Percentiles rank a stretch among this genome's conserved stretches.
phyloP scores from a whole-genome alignment of 2,797 vertebrate genomes.

The Danio albolineatus region DNA sequence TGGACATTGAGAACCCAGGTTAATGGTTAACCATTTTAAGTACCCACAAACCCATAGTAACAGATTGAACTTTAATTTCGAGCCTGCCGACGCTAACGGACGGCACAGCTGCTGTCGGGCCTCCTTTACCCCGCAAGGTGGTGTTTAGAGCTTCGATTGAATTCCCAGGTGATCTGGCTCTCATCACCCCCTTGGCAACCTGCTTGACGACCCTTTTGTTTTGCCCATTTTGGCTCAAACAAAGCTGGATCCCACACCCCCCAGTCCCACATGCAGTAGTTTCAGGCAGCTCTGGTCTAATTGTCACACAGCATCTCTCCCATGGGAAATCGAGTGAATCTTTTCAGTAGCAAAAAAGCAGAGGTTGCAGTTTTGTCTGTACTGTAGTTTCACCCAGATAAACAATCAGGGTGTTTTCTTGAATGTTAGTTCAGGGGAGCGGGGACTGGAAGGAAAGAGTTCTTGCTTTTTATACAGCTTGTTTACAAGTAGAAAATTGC shows the following conservation, averaged over 20 bases:
- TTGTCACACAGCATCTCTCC: conserved; percentile 18
- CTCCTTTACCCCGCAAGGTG: conserved; percentile 32
- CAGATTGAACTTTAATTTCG: conserved; percentile 57
- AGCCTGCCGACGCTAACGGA: conserved; percentile 32
- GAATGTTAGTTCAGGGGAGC: conserved; percentile 6
- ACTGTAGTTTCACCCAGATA: neutral
- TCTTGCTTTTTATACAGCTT: conserved; percentile 20
- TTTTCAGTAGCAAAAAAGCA: conserved; percentile 12
- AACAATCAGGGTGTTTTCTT: neutral
- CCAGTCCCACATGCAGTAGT: conserved; percentile 10
- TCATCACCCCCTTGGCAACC: conserved; percentile 78
- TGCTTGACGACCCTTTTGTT: conserved; percentile 78
- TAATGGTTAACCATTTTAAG: conserved; percentile 59
- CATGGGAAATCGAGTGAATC: conserved; percentile 11
- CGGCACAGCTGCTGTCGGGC: conserved; percentile 4
- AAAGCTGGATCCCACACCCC: conserved; percentile 58
- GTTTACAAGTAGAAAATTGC: conserved; percentile 52
- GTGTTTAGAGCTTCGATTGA: conserved; percentile 50
- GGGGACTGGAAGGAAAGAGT: neutral
- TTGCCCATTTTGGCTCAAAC: conserved; percentile 73
- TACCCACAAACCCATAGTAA: conserved; percentile 18
- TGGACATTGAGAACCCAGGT: conserved; percentile 44
- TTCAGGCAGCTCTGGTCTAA: conserved; percentile 18
- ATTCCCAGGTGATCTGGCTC: conserved; percentile 82
- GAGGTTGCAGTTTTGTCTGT: neutral